Evolutionary conservation across 2,113 vertebrate species (phyloP), one percentile per base, ranked within the genome.

Genomic region (Notothenia rossii): DNA sequence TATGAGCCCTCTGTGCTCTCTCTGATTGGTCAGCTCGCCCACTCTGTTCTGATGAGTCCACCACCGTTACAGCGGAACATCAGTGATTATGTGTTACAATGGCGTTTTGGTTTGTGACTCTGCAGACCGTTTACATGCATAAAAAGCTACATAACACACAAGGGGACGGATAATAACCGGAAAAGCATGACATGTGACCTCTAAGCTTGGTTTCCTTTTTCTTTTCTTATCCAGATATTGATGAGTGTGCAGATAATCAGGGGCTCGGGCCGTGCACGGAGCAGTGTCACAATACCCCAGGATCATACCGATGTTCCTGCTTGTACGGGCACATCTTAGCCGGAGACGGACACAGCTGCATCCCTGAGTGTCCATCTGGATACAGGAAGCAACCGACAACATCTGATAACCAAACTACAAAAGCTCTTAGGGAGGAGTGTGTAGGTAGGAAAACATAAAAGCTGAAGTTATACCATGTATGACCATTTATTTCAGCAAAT

Each of bases 251-350:
- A 6, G 67, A 22, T 40, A 86, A 86, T 18, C 14, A 61, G 40
- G 90, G 91, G 11, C 70, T 61, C 0, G 89, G 89, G 3, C 79
- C 77, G 4, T 94, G 91, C 59, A 55, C 15, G 12, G 65, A 75
- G 67, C 69, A 58, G 2, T 93, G 90, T 25, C 72, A 75, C 46
- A 94, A 94, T 40, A 65, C 85, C 14, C 89, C 87, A 8, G 89
- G 90, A 51, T 93, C 90, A 10, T 93, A 89, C 69, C 74, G 8
- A 56, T 93, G 91, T 48, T 85, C 84, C 48, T 94, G 91, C 77
- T 50, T 71, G 0, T 75, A 76, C 0, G 90, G 93, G 0, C 70
- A 73, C 76, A 66, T 40, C 72, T 77, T 92, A 53, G 82, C 88
- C 0, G 87, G 83, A 15, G 79, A 93, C 2, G 88, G 89, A 36